phyloP scores from a whole-genome alignment of 1,140 invertebrate genomes.

The Penaeus vannamei region DNA sequence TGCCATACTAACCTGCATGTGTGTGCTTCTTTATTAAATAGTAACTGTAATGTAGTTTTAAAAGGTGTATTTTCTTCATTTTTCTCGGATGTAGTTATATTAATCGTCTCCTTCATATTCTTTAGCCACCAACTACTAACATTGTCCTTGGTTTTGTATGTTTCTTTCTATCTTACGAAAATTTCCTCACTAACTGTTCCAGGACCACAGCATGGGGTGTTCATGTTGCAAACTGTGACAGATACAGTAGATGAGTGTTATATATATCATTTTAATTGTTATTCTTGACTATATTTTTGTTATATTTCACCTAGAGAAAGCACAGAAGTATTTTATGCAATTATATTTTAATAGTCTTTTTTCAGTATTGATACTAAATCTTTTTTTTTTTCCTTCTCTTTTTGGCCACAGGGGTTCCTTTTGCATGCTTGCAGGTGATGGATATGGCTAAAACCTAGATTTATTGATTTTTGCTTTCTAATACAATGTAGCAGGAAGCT shows the following conservation, averaged over 20 bases:
- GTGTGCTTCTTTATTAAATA: not conserved
- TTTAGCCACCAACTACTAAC: no score
- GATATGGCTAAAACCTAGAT: conserved; percentile 40
- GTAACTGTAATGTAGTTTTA: no score
- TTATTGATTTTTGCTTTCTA: not conserved
- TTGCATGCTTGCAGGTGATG: conserved; percentile 57
- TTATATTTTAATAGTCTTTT: not conserved
- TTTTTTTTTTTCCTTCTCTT: conserved; percentile 13
- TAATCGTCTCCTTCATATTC: no score
- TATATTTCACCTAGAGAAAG: not conserved
- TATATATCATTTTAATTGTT: not conserved
- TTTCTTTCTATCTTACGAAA: not conserved
- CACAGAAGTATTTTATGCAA: not conserved
- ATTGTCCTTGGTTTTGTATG: not conserved
- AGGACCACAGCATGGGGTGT: conserved; percentile 44
- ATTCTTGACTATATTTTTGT: not conserved
- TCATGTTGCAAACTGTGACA: not conserved
- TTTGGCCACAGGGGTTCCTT: conserved; percentile 41
- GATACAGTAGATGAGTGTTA: no score
- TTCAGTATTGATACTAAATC: not conserved
- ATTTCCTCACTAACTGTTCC: conserved; percentile 12
- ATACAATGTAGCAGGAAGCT: no score
- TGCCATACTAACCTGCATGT: conserved; percentile 60
- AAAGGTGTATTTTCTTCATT: no score
- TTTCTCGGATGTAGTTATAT: no score